phyloP scores from a whole-genome alignment of 1,140 invertebrate species.

The Euwallacea fornicatus region DNA sequence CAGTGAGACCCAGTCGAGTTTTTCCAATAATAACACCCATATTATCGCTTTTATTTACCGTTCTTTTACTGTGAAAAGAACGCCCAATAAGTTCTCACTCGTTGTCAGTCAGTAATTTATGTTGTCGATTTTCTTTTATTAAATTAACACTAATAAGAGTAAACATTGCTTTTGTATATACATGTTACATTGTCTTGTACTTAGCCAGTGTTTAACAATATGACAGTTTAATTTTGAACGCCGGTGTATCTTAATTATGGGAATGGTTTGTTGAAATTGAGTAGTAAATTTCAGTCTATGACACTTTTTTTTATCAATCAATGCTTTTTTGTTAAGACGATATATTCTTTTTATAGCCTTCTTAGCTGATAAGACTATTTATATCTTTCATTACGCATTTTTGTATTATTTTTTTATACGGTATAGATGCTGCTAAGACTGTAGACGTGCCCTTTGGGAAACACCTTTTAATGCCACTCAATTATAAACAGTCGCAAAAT shows the following conservation, averaged over 20 bases:
- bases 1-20: constrained; percentile 6
- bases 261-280: too few relatives aligned
- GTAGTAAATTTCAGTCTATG: neutral
- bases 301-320: constrained; percentile 8
- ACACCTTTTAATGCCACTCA: neutral
- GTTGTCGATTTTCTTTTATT: constrained; percentile 25
- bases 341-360: neutral
- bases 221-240: neutral
- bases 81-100: constrained; percentile 5
- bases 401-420: constrained; percentile 32
- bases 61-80: neutral
- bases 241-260: constrained; percentile 7
- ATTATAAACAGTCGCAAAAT: neutral
- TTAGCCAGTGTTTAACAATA: constrained; percentile 34
- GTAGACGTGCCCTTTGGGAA: constrained; percentile 29
- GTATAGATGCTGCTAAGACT: constrained; percentile 28
- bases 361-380: constrained; percentile 20
- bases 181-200: constrained; percentile 39
- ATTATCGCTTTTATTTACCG: neutral
- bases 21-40: neutral
- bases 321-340: constrained; percentile 12
- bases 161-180: constrained; percentile 41
- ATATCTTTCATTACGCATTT: constrained; percentile 23
- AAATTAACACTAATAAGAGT: constrained; percentile 37
- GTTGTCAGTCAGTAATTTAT: neutral